Conservation (phyloP, 2,797 vertebrate species). For the Liasis olivaceus region DNA sequence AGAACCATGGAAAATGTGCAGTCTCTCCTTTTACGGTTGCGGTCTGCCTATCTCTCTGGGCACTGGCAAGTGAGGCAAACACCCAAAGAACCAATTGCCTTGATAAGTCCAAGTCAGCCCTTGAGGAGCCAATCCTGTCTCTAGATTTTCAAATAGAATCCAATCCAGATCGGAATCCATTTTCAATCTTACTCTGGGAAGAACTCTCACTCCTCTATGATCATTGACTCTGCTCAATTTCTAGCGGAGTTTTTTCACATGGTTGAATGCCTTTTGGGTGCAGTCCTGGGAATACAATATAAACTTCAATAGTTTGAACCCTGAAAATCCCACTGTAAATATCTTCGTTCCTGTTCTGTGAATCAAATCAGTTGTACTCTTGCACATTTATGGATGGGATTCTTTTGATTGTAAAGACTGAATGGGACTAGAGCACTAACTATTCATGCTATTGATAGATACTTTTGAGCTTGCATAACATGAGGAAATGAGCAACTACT, state of each 20-base stretch:
- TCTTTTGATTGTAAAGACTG: background rate
- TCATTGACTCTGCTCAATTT: background rate
- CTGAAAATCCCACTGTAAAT: background rate
- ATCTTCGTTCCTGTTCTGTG: background rate
- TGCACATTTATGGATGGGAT: background rate
- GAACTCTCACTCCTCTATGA: background rate
- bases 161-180: background rate
- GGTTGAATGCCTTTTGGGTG: background rate
- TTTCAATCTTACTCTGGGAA: background rate
- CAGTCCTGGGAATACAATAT: background rate
- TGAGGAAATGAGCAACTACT: background rate
- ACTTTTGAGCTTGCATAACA: background rate
- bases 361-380: background rate
- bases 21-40: background rate
- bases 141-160: background rate
- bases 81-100: background rate
- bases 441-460: background rate
- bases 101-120: background rate
- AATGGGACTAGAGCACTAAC: background rate
- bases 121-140: background rate
- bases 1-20: background rate
- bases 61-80: background rate
- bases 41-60: no score
- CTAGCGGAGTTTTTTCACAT: background rate
- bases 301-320: background rate